Base-by-base conservation (phyloP, 2,888 invertebrate genomes). In the Mechanitis mazaeus region DNA sequence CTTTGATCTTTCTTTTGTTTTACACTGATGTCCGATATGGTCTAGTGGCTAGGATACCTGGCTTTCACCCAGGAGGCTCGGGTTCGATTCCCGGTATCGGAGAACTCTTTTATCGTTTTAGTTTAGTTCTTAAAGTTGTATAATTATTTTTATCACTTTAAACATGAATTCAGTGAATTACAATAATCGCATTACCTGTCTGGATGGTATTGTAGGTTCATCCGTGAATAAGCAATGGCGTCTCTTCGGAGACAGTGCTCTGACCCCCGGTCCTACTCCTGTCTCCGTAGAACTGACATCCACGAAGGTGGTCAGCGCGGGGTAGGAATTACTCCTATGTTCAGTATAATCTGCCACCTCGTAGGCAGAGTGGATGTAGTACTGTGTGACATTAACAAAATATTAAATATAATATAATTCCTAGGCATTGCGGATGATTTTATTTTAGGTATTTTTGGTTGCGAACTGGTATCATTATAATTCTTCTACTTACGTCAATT, bases 41-140 rank as follows among this genome's bases (percentile, higher is more conserved):
- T 50, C 92, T 92, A 92, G 92, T 92, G 92, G 92, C 92, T 92
- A 92, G 92, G 92, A 92, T 93, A 92, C 92, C 92, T 92, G 92
- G 92, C 92, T 92, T 91, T 92, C 92, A 92, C 92, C 92, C 92
- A 92, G 92, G 92, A 93, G 93, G 93, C 93, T 92, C 92, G 93
- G 92, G 93, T 93, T 93, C 93, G 93, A 93, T 93, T 93, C 92
- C 92, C 92, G 92, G 92, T 92, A 92, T 42, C 42, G 42, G 42
- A 42, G 42, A 9, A 42, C 6, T 42, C 7, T 42, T 42, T 42
- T 42, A 9, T 9, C 1, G 9, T 42, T 9, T 11, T 9, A 9
- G 7, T 3, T 42, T 42, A 42, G 2, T 42, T 42, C 3, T 42
- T 9, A 3, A 42, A 42, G 42, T 42, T 42, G 5, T 3, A 3